These are phyloP conservation scores for Gasterosteus nipponicus DNA, from an alignment of 2,113 vertebrate genomes.

Conservation along the genomic window DNA sequence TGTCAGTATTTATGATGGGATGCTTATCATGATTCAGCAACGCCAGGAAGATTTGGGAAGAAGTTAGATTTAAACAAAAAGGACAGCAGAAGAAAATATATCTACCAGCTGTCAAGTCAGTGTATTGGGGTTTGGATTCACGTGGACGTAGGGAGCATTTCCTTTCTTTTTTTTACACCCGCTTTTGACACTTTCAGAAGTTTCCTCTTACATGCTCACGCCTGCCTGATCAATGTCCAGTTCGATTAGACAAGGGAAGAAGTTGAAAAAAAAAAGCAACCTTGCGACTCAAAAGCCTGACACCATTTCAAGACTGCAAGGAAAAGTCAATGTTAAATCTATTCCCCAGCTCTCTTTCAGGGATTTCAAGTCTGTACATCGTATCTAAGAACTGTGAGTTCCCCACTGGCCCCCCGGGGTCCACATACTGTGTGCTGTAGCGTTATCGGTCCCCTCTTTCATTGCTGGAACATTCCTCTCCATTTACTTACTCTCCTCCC, in stretches of 20 bases:
- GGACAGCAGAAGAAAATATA: constrained; percentile 17
- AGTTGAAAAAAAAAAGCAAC: not conserved
- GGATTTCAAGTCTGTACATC: constrained; percentile 20
- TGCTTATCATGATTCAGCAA: constrained; percentile 51
- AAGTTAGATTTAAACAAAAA: constrained; percentile 54
- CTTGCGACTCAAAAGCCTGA: constrained; percentile 10
- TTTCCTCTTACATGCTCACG: not conserved
- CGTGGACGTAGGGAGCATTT: not conserved
- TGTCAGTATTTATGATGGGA: constrained; percentile 55
- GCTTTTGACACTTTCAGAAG: constrained; percentile 19
- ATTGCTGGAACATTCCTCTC: constrained; percentile 25
- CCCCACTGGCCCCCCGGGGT: constrained; percentile 29
- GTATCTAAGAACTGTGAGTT: constrained; percentile 35
- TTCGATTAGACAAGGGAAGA: constrained; percentile 23
- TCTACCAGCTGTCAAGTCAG: constrained; percentile 40
- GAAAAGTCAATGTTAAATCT: constrained; percentile 22
- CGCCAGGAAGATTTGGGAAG: constrained; percentile 42
- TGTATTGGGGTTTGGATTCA: constrained; percentile 18
- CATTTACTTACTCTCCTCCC: constrained; percentile 11
- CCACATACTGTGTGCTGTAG: constrained; percentile 23
- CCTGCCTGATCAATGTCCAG: constrained; percentile 12
- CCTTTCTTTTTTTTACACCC: constrained; percentile 4
- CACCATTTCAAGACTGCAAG: constrained; percentile 22
- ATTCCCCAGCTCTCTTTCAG: constrained; percentile 13
- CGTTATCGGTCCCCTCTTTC: constrained; percentile 25